Percentiles rank a stretch among this genome's conserved stretches.
Conservation (phyloP, 2,888 invertebrate species). For the Gasteruption jaculator region DNA sequence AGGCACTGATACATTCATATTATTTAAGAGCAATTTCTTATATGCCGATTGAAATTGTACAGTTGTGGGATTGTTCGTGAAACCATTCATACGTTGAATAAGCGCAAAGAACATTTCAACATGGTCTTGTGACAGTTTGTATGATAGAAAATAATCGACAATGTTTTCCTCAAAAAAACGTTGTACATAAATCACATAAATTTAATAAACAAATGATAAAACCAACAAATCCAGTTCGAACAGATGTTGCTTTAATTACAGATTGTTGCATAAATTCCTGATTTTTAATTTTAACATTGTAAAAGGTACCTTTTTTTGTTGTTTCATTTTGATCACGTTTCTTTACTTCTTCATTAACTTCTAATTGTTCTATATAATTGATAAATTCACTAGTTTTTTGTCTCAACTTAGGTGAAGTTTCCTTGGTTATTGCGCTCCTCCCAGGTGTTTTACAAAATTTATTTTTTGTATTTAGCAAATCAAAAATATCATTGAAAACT, state of each 20-base stretch:
- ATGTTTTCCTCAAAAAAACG: not conserved
- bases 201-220: slow-evolving; percentile 9
- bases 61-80: slow-evolving; percentile 15
- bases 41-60: slow-evolving; percentile 19
- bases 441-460: slow-evolving; percentile 15
- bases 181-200: not conserved
- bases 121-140: slow-evolving; percentile 18
- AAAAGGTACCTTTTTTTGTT: not conserved
- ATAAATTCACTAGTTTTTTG: slow-evolving; percentile 5
- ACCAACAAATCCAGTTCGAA: slow-evolving; percentile 10
- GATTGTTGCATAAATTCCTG: not conserved
- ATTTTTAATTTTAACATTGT: not conserved
- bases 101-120: slow-evolving; percentile 16
- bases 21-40: slow-evolving; percentile 3
- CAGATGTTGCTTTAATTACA: not conserved
- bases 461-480: slow-evolving; percentile 27
- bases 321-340: not conserved
- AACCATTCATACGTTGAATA: slow-evolving; percentile 13
- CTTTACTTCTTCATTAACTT: slow-evolving; percentile 10
- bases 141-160: slow-evolving; percentile 11
- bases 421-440: slow-evolving; percentile 4
- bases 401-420: not conserved
- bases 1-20: not conserved
- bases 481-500: slow-evolving; percentile 28
- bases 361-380: slow-evolving; percentile 6